phyloP scores from a whole-genome alignment of 1,140 invertebrate species.

The Drosophila fuyamai region DNA sequence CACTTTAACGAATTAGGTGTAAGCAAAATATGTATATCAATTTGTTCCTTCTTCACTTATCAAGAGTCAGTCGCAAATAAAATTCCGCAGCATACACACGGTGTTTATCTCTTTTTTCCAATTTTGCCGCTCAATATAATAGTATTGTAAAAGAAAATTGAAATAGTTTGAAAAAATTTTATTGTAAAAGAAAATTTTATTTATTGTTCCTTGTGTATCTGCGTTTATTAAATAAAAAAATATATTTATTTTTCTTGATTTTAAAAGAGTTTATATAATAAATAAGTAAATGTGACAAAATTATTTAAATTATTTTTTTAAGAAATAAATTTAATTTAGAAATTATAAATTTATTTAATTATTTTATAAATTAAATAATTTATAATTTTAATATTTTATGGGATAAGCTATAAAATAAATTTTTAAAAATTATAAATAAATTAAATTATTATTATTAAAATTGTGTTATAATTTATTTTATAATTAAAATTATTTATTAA shows the following conservation, averaged over 20 bases:
- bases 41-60: too few species aligned
- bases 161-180: too few species aligned
- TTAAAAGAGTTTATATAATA: constrained; percentile 87
- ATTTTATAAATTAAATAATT: constrained; percentile 53
- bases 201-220: constrained; percentile 3
- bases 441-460: constrained; percentile 83
- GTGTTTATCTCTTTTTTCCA: too few species aligned
- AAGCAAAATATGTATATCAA: too few species aligned
- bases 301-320: constrained; percentile 86
- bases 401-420: constrained; percentile 75
- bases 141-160: too few species aligned
- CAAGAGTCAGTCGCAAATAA: too few species aligned
- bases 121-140: too few species aligned
- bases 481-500: constrained; percentile 79
- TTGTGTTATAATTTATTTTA: constrained; percentile 82
- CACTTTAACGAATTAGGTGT: too few species aligned
- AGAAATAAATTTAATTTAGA: constrained; percentile 86
- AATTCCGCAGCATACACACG: too few species aligned
- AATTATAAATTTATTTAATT: constrained; percentile 84
- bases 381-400: constrained; percentile 65
- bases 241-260: constrained; percentile 85
- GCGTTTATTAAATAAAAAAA: constrained; percentile 85
- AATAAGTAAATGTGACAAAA: constrained; percentile 85
- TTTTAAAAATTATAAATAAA: constrained; percentile 77
- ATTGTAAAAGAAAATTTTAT: too few species aligned